Evolutionary conservation across 2,888 invertebrate species (phyloP), one percentile per base, ranked within the genome.

Genomic region (Zaprionus bogoriensis): DNA sequence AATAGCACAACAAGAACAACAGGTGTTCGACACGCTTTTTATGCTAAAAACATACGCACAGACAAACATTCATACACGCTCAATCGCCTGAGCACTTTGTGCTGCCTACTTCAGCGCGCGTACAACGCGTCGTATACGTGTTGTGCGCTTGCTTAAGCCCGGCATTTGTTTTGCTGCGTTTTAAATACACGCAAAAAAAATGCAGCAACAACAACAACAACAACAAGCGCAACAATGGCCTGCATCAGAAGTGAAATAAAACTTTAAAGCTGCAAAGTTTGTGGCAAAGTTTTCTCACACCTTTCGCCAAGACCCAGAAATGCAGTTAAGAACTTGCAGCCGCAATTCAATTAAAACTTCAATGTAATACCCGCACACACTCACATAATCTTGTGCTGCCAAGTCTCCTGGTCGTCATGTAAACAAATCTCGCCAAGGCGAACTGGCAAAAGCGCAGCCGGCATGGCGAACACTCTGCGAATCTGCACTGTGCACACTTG

Each of bases 341-440:
- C 82, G 77, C 82, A 82, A 82, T 82, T 82, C 85, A 82, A 82
- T 82, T 82, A 82, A 82, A 82, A 82, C 81, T 82, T 82, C 74
- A 76, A 77, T 80, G 74, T 67, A 54, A 69, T 47, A 58, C 57
- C 25, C 59, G 39, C 52, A 44, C 17, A 42, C 41, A 51, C 55
- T 41, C 32, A 54, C 32, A 32, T 17, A 38, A 46, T 25, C 17
- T 12, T 36, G 23, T 42, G 47, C 41, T 25, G 25, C 47, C 51
- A 44, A 47, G 72, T 83, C 78, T 80, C 70, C 70, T 51, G 14
- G 14, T 36, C 14, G 32, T n/a, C 80, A 68, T 74, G 80, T 84
- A 81, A 81, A 81, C 85, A 81, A 81, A 76, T 77, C 66, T 66
- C 55, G 20, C 46, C 28, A 45, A 53, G 23, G 12, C 23, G 19